Evolutionary conservation across 1,140 invertebrate species (phyloP).

Genomic region (Palaemon carinicauda): DNA sequence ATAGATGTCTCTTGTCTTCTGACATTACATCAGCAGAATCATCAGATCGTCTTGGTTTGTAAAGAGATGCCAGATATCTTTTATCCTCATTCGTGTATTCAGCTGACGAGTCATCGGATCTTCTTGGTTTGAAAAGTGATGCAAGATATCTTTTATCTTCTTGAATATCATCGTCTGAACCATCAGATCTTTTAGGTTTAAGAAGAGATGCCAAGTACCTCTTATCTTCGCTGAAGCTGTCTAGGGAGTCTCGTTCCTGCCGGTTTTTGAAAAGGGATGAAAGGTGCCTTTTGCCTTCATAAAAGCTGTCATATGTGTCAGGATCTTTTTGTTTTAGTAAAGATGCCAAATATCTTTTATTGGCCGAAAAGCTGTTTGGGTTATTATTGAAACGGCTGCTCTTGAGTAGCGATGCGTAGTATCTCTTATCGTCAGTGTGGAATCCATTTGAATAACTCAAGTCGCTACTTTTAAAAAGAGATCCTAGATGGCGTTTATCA

Average conservation of each 20-base stretch:
- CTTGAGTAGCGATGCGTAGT: neutral
- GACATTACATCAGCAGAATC: neutral
- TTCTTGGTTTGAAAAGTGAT: neutral
- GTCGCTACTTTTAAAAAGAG: neutral
- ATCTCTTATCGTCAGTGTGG: conserved; percentile 10
- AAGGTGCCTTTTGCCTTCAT: neutral
- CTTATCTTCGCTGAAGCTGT: neutral
- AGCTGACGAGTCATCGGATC: neutral
- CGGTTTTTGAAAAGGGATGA: neutral
- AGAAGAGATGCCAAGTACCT: conserved; percentile 2
- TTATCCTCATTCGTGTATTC: neutral
- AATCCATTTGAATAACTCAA: neutral
- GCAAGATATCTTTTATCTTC: conserved; percentile 5
- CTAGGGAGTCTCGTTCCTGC: neutral
- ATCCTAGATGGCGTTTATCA: conserved; percentile 10
- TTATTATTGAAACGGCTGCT: neutral
- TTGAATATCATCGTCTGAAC: neutral
- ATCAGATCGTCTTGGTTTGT: neutral
- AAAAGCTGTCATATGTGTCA: neutral
- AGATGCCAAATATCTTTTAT: neutral
- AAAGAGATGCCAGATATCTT: conserved; percentile 5
- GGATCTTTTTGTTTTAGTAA: neutral
- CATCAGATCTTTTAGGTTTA: neutral
- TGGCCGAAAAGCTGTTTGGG: neutral
- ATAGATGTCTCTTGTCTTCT: conserved; percentile 10